Conservation (phyloP, 2,113 vertebrate genomes). For the Periophthalmus modestus region DNA sequence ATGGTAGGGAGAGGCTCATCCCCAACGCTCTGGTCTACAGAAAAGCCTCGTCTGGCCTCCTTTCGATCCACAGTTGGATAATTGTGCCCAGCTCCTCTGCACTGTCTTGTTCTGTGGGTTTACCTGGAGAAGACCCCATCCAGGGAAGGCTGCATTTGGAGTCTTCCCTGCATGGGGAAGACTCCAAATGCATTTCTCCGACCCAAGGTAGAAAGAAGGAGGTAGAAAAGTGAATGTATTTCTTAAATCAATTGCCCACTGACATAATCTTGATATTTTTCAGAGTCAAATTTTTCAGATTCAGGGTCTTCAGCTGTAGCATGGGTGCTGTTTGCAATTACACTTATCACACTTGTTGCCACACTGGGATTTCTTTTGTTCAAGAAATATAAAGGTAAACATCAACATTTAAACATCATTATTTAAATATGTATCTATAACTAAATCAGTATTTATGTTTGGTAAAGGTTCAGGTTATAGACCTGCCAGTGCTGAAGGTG, state of each 20-base stretch:
- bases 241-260: accelerated
- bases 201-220: no score
- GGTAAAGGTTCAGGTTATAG: not conserved
- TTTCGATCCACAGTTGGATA: slow-evolving; percentile 63
- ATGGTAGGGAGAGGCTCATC: not conserved
- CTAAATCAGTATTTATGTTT: slow-evolving; percentile 4
- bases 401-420: not conserved
- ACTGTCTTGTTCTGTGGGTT: slow-evolving; percentile 59
- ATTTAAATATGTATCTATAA: not conserved
- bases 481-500: not conserved
- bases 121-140: slow-evolving; percentile 21
- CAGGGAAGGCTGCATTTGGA: slow-evolving; percentile 13
- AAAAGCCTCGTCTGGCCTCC: slow-evolving; percentile 4
- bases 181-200: no score
- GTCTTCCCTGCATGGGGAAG: no score
- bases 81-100: slow-evolving; percentile 19
- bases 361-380: not conserved
- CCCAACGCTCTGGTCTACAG: not conserved
- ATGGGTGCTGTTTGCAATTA: slow-evolving; percentile 24
- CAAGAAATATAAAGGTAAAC: slow-evolving; percentile 34
- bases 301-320: not conserved
- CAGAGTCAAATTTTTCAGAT: slow-evolving; percentile 23
- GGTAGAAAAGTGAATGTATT: no score
- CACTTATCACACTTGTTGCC: accelerated
- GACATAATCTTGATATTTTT: not conserved